Conservation (phyloP, 2,113 vertebrate species). For the Lophochroa leadbeateri region DNA sequence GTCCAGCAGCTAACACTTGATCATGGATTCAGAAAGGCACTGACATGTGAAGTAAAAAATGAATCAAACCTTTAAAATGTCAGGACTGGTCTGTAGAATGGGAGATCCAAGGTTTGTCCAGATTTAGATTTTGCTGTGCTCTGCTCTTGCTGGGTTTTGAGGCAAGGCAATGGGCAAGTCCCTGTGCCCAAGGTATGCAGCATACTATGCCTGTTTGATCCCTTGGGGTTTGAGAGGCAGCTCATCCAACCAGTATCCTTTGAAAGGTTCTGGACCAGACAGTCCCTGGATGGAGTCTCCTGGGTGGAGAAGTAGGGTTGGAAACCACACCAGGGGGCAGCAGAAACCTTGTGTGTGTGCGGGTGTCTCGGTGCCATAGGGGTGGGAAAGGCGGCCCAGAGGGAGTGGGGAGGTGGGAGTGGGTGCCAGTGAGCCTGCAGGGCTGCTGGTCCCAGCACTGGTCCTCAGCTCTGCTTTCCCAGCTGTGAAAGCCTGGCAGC, state of each 20-base stretch:
- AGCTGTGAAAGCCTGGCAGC: constrained; percentile 62
- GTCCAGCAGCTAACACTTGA: background rate
- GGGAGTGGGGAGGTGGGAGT: background rate
- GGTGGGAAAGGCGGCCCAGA: constrained; percentile 17
- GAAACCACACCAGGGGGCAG: background rate
- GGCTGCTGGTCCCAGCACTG: constrained; percentile 41
- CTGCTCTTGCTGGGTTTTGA: accelerated
- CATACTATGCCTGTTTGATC: background rate
- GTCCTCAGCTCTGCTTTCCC: constrained; percentile 57
- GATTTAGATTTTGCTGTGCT: background rate
- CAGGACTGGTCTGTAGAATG: background rate
- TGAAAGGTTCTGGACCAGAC: background rate
- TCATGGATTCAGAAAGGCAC: background rate
- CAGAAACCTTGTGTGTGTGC: background rate
- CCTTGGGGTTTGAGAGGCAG: accelerated
- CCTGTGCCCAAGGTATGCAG: background rate
- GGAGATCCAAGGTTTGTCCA: background rate
- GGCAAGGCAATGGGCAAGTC: background rate
- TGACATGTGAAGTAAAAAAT: background rate
- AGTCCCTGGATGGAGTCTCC: background rate
- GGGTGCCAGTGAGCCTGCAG: constrained; percentile 1
- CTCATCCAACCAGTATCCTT: background rate
- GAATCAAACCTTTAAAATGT: background rate
- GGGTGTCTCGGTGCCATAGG: background rate
- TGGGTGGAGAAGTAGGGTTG: accelerated